phyloP scores from a whole-genome alignment of 1,140 invertebrate genomes.

The Rhopalosiphum padi region DNA sequence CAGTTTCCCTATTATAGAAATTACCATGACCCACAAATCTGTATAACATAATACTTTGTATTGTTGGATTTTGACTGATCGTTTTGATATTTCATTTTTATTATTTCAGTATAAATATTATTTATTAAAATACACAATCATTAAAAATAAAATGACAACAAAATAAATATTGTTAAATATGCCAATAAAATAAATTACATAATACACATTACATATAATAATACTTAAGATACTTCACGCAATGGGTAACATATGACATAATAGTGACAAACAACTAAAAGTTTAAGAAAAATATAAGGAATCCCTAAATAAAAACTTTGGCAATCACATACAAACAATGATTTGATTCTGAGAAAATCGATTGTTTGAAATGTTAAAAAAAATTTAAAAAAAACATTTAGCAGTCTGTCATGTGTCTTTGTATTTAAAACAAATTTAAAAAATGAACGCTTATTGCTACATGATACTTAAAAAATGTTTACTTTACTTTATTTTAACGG shows the following conservation, averaged over 20 bases:
- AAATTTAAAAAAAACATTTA: background rate
- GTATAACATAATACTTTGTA: background rate
- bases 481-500: background rate
- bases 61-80: background rate
- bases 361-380: conserved; percentile 24
- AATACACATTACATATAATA: conserved; percentile 36
- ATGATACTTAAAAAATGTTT: background rate
- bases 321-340: background rate
- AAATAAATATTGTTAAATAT: conserved; percentile 20
- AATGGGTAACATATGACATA: conserved; percentile 45
- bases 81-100: background rate
- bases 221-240: conserved; percentile 35
- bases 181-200: conserved; percentile 33
- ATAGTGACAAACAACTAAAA: conserved; percentile 21
- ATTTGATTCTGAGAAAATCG: background rate
- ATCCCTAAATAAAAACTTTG: conserved; percentile 40
- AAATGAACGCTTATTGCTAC: background rate
- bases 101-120: background rate
- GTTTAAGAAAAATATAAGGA: conserved; percentile 11
- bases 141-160: conserved; percentile 32
- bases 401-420: background rate
- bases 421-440: background rate
- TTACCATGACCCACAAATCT: background rate
- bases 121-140: conserved; percentile 4
- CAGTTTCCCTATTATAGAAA: background rate